Conservation (phyloP, 2,888 invertebrate species). For the Drosophila niveifrons region DNA sequence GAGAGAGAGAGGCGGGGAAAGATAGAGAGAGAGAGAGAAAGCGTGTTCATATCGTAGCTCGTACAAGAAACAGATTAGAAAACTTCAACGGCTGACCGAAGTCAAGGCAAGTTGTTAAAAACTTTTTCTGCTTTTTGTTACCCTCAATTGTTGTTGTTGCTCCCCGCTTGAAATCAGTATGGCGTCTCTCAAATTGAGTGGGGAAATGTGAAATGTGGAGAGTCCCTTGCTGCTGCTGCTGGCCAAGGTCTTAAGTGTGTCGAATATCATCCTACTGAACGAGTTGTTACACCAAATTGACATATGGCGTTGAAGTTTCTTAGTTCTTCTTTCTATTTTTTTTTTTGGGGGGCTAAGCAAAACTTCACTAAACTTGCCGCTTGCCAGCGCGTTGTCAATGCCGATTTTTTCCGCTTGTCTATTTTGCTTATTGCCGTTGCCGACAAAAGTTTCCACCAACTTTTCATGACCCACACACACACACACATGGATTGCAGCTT, state of each 20-base stretch:
- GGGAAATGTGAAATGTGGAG: slow-evolving; percentile 39
- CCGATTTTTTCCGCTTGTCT: slow-evolving; percentile 69
- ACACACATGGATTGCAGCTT: slow-evolving; percentile 19
- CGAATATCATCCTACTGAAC: slow-evolving; percentile 58
- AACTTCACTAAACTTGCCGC: slow-evolving; percentile 18
- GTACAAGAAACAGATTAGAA: slow-evolving; percentile 70
- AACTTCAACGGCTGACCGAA: slow-evolving; percentile 65
- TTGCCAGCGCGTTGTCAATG: slow-evolving; percentile 64
- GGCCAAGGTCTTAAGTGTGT: slow-evolving; percentile 39
- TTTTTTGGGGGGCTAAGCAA: background rate
- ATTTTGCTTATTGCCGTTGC: slow-evolving; percentile 63
- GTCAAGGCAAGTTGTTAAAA: slow-evolving; percentile 65
- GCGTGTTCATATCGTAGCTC: slow-evolving; percentile 4
- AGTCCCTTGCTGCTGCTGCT: slow-evolving; percentile 12
- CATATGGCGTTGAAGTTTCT: slow-evolving; percentile 72
- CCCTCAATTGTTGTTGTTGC: background rate
- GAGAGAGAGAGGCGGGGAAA: background rate
- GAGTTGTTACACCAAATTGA: slow-evolving; percentile 77
- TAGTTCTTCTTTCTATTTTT: background rate
- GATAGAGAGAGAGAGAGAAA: background rate
- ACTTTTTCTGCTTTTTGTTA: slow-evolving; percentile 35
- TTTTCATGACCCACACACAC: slow-evolving; percentile 26
- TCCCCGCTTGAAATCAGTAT: slow-evolving; percentile 34
- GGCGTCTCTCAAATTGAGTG: slow-evolving; percentile 62
- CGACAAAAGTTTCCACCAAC: slow-evolving; percentile 42